Conservation (phyloP, 2,797 vertebrate species). For the Macroramphosus scolopax region DNA sequence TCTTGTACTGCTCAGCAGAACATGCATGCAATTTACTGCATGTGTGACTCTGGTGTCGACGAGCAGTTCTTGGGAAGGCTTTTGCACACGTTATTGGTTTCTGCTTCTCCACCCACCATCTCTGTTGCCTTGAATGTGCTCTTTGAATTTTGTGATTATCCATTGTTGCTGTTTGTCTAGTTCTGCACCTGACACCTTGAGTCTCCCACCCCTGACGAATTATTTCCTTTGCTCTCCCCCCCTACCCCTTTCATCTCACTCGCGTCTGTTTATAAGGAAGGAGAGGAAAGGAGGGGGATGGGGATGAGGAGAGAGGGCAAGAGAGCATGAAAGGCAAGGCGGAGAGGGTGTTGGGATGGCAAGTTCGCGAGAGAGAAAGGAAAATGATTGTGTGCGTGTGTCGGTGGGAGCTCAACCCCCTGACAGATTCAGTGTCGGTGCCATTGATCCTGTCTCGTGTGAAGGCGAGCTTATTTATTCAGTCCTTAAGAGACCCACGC, state of each 20-base stretch:
- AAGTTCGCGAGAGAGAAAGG: conserved; percentile 22
- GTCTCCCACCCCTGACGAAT: too few relatives aligned
- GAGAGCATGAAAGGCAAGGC: conserved; percentile 43
- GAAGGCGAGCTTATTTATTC: conserved; percentile 49
- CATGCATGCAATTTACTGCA: conserved; percentile 63
- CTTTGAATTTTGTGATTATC: conserved; percentile 35
- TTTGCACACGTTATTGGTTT: too few relatives aligned
- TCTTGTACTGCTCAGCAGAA: conserved; percentile 60
- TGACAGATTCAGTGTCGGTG: conserved; percentile 44
- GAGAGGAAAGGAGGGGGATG: conserved; percentile 36
- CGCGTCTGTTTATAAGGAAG: too few relatives aligned
- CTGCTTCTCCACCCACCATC: too few relatives aligned
- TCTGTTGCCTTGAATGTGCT: too few relatives aligned
- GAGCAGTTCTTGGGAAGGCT: conserved; percentile 25
- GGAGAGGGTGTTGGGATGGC: conserved; percentile 23
- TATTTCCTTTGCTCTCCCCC: too few relatives aligned
- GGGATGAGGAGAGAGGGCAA: conserved; percentile 41
- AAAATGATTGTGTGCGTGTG: conserved; percentile 47
- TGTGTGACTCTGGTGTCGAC: conserved; percentile 50
- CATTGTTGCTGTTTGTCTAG: conserved; percentile 28
- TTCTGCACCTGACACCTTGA: conserved; percentile 49
- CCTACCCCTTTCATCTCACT: too few relatives aligned
- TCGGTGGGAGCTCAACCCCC: conserved; percentile 42
- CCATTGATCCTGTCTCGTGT: conserved; percentile 54
- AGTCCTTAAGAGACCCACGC: conserved; percentile 36